Evolutionary conservation across 1,140 invertebrate genomes (phyloP), one percentile per base, ranked within the genome.

Genomic region (Steinernema khuongi): DNA sequence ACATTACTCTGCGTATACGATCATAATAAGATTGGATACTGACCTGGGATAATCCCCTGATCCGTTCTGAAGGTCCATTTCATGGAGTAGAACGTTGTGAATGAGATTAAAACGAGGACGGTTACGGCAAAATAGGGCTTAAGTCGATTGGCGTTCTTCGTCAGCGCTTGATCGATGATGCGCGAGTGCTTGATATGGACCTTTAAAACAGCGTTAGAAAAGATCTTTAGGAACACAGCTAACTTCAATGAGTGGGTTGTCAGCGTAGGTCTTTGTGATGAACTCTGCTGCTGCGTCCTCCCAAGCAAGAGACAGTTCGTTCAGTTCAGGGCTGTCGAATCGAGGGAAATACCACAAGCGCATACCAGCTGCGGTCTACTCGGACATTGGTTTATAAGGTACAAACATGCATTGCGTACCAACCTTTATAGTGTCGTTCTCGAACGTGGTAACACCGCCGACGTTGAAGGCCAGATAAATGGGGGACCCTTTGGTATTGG

Each of bases 121-220:
- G 83, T 84, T 14, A 84, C 84, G n/a, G 76, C 74, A 71, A 84
- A 84, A 72, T 85, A 84, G 11, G 83, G 83, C 26, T 84, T 84
- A 36, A 84, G 41, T 33, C 79, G 75, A 66, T 83, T 84, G 1
- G 83, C 83, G 70, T 84, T 84, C 14, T 78, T 76, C 11, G 83
- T 84, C 32, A 84, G 68, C 18, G 83, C 83, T 36, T 79, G 77
- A 50, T 84, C 83, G 19, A 85, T 76, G 29, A 79, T 84, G 33
- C 83, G 72, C 17, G 83, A 84, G 68, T 84, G 83, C 67, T 85
- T 84, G n/a, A 81, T 73, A 71, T 85, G 84, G 28, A 83, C 80
- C 81, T 82, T 36, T 60, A 79, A 71, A 69, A 4, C 19, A 2
- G 19, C 28, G 29, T 68, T 33, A 78, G n/a, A 74, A 31, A 31